Base-by-base conservation (phyloP, 2,888 invertebrate species). In the Sisyra terminalis region DNA sequence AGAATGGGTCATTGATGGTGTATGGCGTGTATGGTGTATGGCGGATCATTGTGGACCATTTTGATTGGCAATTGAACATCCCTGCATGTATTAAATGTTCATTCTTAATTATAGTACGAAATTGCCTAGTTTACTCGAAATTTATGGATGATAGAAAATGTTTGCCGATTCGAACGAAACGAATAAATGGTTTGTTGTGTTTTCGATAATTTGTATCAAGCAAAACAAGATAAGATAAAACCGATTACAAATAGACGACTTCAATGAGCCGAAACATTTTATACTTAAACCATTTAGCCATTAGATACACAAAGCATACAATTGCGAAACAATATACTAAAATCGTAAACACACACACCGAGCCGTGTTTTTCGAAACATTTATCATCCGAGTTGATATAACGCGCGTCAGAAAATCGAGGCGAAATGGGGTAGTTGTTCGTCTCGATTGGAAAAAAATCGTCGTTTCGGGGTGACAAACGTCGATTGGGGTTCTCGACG, bases 321-420 rank as follows among this genome's bases (percentile, higher is more conserved):
- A 63, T 58, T 40, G 62, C 63, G 45, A 61, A 54, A 50, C 63
- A 62, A 50, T 63, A 64, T 44, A 64, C 52, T 49, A 64, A 60
- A 34, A 63, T 61, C 17, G 61, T 59, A 43, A 64, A 49, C 41
- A 63, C 50, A 49, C 64, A 64, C 37, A 56, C 55, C n/a, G 60
- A 52, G 46, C 59, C 41, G 34, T 41, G 41, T 17, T 34, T 14
- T 11, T 24, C 9, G 17, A 41, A 41, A 29, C 16, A 10, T 30
- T 34, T 13, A 16, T 41, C 41, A 4, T 32, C 14, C 11, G 32
- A 16, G 8, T 16, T 7, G 8, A 37, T n/a, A 8, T 37, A 16
- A 15, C 15, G 16, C 36, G 13, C 15, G n/a, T n/a, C n/a, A n/a
- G n/a, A n/a, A 64, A 39, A 56, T 55, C n/a, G 60, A 52, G 46